Evolutionary conservation across 2,888 invertebrate species (phyloP).

Genomic region (Plemyria rubiginata): DNA sequence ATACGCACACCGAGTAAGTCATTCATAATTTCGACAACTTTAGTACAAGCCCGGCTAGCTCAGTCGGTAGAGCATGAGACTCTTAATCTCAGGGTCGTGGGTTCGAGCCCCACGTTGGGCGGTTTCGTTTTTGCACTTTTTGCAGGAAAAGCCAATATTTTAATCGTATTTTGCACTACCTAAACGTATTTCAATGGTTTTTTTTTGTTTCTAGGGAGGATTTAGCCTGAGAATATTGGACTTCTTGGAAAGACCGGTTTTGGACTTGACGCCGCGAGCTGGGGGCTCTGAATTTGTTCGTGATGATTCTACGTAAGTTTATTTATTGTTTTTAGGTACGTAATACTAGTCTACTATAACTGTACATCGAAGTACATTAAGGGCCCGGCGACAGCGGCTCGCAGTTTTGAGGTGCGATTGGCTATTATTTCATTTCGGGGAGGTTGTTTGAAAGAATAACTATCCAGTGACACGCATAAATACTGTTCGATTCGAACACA

Average conservation of each 20-base stretch:
- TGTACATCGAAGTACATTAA: too few species aligned
- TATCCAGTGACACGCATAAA: too few species aligned
- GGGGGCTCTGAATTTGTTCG: slow-evolving; percentile 92
- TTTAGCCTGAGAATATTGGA: slow-evolving; percentile 95
- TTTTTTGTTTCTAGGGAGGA: slow-evolving; percentile 90
- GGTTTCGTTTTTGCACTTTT: slow-evolving; percentile 42
- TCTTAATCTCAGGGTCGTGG: slow-evolving; percentile 88
- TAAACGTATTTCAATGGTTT: neutral
- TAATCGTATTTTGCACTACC: neutral
- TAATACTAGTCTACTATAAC: too few species aligned
- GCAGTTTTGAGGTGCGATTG: too few species aligned
- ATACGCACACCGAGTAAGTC: slow-evolving; percentile 91
- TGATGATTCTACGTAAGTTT: slow-evolving; percentile 94
- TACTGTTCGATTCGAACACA: too few species aligned
- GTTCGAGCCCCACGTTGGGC: slow-evolving; percentile 88
- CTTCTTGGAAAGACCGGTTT: slow-evolving; percentile 91
- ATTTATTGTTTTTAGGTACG: neutral
- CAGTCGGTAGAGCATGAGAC: slow-evolving; percentile 86
- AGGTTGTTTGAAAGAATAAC: too few species aligned
- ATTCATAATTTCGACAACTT: slow-evolving; percentile 30
- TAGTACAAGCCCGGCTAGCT: slow-evolving; percentile 78
- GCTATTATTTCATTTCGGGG: too few species aligned
- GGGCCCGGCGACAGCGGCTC: too few species aligned
- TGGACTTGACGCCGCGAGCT: slow-evolving; percentile 93
- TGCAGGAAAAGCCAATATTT: neutral